Conservation (phyloP, 2,797 vertebrate genomes). For the Tenualosa thibaudeaui region DNA sequence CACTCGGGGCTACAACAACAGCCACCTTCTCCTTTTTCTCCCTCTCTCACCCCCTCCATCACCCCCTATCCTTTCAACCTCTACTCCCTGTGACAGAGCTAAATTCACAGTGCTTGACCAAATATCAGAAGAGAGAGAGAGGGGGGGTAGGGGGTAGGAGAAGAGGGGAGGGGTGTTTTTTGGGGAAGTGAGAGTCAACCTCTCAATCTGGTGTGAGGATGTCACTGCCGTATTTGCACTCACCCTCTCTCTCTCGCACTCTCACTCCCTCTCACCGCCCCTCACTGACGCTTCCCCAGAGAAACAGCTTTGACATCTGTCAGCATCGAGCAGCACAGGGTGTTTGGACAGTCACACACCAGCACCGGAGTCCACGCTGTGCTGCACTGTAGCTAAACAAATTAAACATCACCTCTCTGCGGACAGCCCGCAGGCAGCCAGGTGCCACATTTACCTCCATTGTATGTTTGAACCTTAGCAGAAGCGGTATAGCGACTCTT, state of each 20-base stretch:
- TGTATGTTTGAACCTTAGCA: not conserved
- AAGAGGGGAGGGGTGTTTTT: not conserved
- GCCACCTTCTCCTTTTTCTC: conserved; percentile 31
- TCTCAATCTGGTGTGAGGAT: conserved; percentile 70
- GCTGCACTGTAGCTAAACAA: not conserved
- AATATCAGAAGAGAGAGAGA: conserved; percentile 52
- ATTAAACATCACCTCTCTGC: not conserved
- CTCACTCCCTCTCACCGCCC: conserved; percentile 35
- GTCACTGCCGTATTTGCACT: conserved; percentile 59
- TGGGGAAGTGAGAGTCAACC: conserved; percentile 56
- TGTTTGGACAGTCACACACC: conserved; percentile 37
- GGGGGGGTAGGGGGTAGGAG: conserved; percentile 34
- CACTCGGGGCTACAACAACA: not conserved
- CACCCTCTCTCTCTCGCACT: conserved; percentile 45
- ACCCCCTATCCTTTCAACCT: conserved; percentile 53
- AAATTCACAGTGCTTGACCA: conserved; percentile 64
- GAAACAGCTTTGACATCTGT: conserved; percentile 58
- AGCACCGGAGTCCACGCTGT: conserved; percentile 7
- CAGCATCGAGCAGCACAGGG: conserved; percentile 39
- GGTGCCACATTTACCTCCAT: not conserved
- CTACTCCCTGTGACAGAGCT: conserved; percentile 56
- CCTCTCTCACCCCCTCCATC: conserved; percentile 31
- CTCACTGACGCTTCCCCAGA: conserved; percentile 40
- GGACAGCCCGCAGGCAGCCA: not conserved
- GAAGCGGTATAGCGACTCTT: not conserved